phyloP scores from a whole-genome alignment of 2,888 invertebrate genomes.

The Rhyacophila evoluta region DNA sequence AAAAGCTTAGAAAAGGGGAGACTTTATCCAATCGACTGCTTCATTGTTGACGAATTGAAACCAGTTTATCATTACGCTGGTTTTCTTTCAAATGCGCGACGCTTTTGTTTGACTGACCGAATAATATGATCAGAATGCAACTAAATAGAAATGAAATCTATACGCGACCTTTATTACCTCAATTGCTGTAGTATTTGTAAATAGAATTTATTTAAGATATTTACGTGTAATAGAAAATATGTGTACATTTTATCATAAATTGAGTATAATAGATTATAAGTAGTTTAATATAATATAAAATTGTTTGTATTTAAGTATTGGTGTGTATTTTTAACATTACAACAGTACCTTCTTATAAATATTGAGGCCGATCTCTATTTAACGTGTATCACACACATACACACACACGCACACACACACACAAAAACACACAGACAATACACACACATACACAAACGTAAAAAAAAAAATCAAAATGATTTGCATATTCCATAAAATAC shows the following conservation, averaged over 20 bases:
- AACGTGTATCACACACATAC: no score
- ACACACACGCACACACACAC: no score
- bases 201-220: conserved; percentile 39
- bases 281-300: background rate
- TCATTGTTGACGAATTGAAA: conserved; percentile 54
- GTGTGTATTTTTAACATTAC: background rate
- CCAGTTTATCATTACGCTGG: conserved; percentile 53
- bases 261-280: background rate
- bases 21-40: conserved; percentile 49
- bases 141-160: conserved; percentile 44
- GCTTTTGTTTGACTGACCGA: conserved; percentile 51
- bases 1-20: conserved; percentile 39
- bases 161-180: conserved; percentile 50
- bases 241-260: background rate
- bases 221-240: conserved; percentile 33
- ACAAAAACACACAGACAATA: no score
- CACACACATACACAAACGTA: no score
- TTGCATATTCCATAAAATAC: no score
- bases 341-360: background rate
- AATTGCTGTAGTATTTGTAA: conserved; percentile 47
- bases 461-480: no score
- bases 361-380: background rate
- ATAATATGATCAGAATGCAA: conserved; percentile 32
- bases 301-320: background rate
- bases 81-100: conserved; percentile 45